Conservation (phyloP, 2,113 vertebrate species). For the Dipodomys ordii region DNA sequence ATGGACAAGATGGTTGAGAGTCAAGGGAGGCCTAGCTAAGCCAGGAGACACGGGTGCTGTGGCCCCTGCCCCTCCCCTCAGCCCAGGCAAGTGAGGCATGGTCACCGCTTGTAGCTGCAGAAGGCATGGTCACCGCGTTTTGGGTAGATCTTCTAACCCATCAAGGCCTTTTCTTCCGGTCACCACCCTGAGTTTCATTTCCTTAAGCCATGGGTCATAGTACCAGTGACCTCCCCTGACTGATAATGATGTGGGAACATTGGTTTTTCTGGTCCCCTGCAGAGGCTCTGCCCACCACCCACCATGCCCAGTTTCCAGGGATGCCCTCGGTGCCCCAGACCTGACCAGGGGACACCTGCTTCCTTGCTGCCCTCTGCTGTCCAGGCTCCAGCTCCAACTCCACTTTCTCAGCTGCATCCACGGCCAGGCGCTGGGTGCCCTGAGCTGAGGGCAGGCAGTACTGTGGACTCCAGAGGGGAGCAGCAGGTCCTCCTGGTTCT, state of each 20-base stretch:
- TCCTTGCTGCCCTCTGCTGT: background rate
- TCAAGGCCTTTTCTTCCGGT: background rate
- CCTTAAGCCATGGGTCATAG: background rate
- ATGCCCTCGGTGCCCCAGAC: accelerated
- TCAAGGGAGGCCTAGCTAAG: background rate
- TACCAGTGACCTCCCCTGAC: background rate
- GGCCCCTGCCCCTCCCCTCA: too few species aligned
- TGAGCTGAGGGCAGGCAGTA: accelerated
- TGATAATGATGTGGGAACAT: accelerated
- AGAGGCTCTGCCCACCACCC: background rate
- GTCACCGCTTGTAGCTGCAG: accelerated
- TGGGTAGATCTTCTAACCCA: background rate
- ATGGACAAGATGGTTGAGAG: background rate
- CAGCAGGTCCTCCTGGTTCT: background rate
- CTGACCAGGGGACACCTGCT: background rate
- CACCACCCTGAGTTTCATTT: background rate
- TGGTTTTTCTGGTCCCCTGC: background rate
- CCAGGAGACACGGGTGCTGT: accelerated
- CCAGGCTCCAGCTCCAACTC: background rate
- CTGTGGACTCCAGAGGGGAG: background rate
- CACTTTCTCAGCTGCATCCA: accelerated
- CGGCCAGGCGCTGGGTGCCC: background rate
- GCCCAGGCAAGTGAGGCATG: background rate
- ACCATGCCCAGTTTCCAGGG: background rate
- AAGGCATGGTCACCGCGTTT: accelerated